Base-by-base conservation (phyloP, 2,113 vertebrate genomes). In the Sigmodon hispidus region DNA sequence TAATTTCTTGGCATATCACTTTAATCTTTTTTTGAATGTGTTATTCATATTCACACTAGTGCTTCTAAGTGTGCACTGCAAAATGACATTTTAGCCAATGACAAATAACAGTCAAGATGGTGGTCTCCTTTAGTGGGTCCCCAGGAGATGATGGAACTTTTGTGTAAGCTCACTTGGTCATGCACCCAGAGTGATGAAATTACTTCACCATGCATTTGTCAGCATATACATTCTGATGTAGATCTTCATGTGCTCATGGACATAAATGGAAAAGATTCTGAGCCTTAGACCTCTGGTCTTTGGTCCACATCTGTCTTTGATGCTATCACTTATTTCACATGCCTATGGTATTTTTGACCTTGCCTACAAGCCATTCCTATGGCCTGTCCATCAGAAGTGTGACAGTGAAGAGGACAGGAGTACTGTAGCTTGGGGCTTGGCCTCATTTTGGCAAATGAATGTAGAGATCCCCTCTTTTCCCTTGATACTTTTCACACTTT, bases 401-500 rank as follows among this genome's bases (percentile, higher is more conserved):
- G 12, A 70, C 67, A 70, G 67, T 40, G 65, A 43, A 61, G 52
- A 45, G 22, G 10, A 11, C 67, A n/a, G 31, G 72, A 77, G 59
- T 61, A 17, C 89, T 83, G 59, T 26, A 88, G n/a, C 16, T 94
- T n/a, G 29, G 91, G 52, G 24, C 0, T 84, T 24, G 50, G 24
- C 15, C 1, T 12, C 13, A 61, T 76, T 80, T 70, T 31, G 52
- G 61, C 76, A 65, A 87, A 59, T n/a, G 22, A 12, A 13, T 16
- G 16, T 9, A 79, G 17, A 11, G 4, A 15, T n/a, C 7, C 76
- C 11, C 7, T 77, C 10, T 26, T 11, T 91, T 88, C 43, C 88
- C 59, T 88, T 50, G 59, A 88, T 70, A 90, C 36, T 94, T 86
- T 92, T 87, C 19, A 43, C 43, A 59, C 63, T 79, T 89, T 84